A percentile compares a stretch with the other conserved stretches of the same genome.
These are phyloP conservation scores for Thalassophryne amazonica DNA, from an alignment of 2,797 vertebrate species.

Conservation along the genomic window DNA sequence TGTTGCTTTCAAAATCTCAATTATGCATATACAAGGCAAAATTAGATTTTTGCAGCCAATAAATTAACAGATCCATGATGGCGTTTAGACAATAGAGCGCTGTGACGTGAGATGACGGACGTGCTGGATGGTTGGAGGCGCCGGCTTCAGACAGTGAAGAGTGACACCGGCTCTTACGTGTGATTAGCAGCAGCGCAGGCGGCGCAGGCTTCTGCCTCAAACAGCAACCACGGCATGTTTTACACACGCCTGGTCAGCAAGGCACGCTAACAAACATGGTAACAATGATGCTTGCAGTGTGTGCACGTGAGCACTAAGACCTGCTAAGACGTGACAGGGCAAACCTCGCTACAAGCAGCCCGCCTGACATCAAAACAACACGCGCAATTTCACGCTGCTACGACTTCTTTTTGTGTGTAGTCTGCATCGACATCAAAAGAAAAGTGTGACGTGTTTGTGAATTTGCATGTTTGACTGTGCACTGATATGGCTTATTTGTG, in stretches of 20 bases:
- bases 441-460: constrained; percentile 22
- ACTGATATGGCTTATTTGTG: constrained; percentile 47
- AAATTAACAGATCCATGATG: constrained; percentile 2
- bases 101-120: constrained; percentile 24
- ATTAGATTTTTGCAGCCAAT: background rate
- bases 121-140: constrained; percentile 13
- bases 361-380: constrained; percentile 20
- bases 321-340: constrained; percentile 14
- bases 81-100: constrained; percentile 5
- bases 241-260: constrained; percentile 36
- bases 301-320: constrained; percentile 12
- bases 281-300: constrained; percentile 6
- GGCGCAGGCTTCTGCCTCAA: constrained; percentile 21
- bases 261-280: constrained; percentile 24
- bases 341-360: constrained; percentile 36
- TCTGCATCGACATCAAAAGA: background rate
- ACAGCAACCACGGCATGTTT: constrained; percentile 39
- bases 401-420: background rate
- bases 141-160: constrained; percentile 28
- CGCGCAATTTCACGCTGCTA: background rate
- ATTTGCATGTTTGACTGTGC: constrained; percentile 54
- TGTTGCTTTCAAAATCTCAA: background rate
- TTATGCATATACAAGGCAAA: background rate
- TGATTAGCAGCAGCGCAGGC: constrained; percentile 36
- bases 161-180: constrained; percentile 4